Evolutionary conservation across 2,797 vertebrate species (phyloP).

Genomic region (Ctenochaetus hawaiiensis): DNA sequence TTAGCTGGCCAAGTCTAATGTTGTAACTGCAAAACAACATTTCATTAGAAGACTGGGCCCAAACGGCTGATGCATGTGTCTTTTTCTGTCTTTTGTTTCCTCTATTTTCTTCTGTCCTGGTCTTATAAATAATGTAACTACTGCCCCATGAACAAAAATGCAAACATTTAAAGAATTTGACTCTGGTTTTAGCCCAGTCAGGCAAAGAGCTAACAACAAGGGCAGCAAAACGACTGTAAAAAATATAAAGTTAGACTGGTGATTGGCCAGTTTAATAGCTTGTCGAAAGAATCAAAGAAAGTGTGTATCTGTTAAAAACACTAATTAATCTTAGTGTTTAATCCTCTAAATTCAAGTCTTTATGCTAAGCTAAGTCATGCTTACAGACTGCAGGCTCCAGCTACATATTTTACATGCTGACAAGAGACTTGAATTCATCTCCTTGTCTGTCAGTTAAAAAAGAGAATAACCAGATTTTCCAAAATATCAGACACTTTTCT

Average conservation of each 20-base stretch:
- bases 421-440: neutral
- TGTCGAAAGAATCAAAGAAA: neutral
- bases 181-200: too few species aligned
- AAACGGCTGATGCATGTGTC: conserved; percentile 20
- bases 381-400: neutral
- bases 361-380: neutral
- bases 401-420: neutral
- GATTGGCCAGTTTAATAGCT: too few species aligned
- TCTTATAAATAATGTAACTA: neutral
- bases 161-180: neutral
- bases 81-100: neutral
- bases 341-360: neutral
- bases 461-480: neutral
- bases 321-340: neutral
- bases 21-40: conserved; percentile 34
- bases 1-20: conserved; percentile 26
- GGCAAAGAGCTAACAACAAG: too few species aligned
- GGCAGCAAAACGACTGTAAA: too few species aligned
- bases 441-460: neutral
- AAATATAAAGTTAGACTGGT: too few species aligned
- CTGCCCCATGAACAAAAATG: neutral
- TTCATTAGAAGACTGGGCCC: neutral
- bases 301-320: neutral
- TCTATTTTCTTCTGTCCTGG: neutral
- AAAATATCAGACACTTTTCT: conserved; percentile 6